Evolutionary conservation across 2,797 vertebrate genomes (phyloP).

Genomic region (Pyrocephalus nanus): DNA sequence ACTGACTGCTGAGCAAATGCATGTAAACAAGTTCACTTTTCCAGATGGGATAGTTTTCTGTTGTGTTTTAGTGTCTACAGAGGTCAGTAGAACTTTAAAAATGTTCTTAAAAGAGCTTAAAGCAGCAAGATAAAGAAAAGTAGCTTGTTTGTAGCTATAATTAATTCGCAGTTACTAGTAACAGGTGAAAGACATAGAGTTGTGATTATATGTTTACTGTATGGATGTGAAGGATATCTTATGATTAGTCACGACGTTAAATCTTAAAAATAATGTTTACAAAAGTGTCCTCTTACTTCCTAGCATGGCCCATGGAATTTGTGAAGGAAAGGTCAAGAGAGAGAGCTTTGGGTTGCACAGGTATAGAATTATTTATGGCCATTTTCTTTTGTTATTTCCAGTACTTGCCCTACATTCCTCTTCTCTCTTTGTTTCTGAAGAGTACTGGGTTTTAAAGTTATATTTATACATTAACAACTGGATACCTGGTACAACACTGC

Average conservation of each 20-base stretch:
- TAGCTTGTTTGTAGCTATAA: not conserved
- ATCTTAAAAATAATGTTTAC: not conserved
- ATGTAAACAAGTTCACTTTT: not conserved
- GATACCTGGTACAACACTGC: not conserved
- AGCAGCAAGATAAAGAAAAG: not conserved
- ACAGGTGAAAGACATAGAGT: not conserved
- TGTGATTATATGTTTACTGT: not conserved
- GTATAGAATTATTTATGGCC: not conserved
- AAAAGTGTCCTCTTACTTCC: not conserved
- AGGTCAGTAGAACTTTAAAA: conserved; percentile 64
- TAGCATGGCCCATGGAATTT: not conserved
- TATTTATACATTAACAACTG: not conserved
- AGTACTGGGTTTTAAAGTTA: not conserved
- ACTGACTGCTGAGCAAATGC: conserved; percentile 20
- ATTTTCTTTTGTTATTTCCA: not conserved
- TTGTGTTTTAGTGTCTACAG: conserved; percentile 45
- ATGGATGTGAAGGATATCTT: not conserved
- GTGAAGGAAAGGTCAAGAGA: not conserved
- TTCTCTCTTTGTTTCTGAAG: not conserved
- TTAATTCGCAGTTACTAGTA: not conserved
- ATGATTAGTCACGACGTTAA: not conserved
- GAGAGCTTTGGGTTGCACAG: not conserved
- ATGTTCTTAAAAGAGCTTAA: not conserved
- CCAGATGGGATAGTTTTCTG: conserved; percentile 21
- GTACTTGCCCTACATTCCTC: not conserved